Evolutionary conservation across 2,113 vertebrate genomes (phyloP).

Genomic region (Cnemophilus loriae): DNA sequence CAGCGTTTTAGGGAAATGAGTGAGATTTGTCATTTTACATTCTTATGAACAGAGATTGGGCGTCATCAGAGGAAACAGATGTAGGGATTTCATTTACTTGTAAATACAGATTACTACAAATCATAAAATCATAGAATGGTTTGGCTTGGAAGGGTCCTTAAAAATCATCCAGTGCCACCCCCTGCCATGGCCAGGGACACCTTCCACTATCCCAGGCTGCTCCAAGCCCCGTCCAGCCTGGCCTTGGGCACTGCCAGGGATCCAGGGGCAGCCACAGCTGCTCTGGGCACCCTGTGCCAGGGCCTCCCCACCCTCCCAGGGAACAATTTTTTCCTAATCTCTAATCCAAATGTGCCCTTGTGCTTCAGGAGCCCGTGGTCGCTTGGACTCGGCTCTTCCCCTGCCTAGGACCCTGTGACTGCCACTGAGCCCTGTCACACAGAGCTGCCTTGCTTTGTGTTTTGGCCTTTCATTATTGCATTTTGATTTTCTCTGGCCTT

Average conservation of each 20-base stretch:
- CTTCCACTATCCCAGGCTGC: background rate
- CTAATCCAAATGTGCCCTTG: background rate
- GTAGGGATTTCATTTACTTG: background rate
- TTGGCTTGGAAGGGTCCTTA: background rate
- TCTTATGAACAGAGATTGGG: background rate
- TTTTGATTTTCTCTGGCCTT: background rate
- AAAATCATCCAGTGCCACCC: background rate
- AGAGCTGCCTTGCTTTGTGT: background rate
- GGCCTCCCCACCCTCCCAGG: background rate
- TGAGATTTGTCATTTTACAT: background rate
- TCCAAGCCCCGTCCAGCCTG: rapidly evolving
- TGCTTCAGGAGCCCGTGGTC: background rate
- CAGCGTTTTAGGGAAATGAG: background rate
- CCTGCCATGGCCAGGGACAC: background rate
- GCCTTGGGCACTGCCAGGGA: background rate
- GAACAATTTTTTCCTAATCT: background rate
- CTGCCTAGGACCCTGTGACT: background rate
- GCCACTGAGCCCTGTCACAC: background rate
- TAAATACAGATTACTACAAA: background rate
- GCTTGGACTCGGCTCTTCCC: background rate
- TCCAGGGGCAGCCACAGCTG: background rate
- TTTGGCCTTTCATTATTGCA: background rate
- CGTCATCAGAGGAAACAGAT: background rate
- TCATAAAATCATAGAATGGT: background rate
- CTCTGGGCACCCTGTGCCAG: background rate